These are phyloP conservation scores for Limonius californicus DNA, from an alignment of 1,140 invertebrate species.

Conservation along the genomic window DNA sequence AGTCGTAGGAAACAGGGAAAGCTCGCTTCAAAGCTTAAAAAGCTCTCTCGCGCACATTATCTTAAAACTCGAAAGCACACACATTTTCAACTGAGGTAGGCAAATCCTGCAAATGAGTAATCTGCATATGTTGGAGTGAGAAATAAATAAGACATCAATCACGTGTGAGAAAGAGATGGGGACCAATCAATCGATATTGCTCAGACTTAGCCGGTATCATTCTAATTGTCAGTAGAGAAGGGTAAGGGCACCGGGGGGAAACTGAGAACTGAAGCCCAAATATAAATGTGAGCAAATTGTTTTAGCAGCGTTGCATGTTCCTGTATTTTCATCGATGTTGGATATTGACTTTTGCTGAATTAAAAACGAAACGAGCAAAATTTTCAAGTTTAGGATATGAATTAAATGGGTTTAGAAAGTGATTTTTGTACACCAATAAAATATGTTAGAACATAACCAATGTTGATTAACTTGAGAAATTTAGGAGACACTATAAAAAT, in stretches of 20 bases:
- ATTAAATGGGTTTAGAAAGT: no score
- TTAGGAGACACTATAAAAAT: not conserved
- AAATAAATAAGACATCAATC: constrained; percentile 14
- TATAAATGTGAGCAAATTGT: constrained; percentile 15
- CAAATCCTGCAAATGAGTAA: constrained; percentile 5
- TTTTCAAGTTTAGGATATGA: not conserved
- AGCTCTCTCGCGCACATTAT: not conserved
- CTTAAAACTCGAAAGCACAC: constrained; percentile 6
- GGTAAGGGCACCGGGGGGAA: constrained; percentile 8
- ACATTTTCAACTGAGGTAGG: constrained; percentile 5
- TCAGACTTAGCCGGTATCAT: constrained; percentile 33
- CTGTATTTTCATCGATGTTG: not conserved
- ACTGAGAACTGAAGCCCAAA: constrained; percentile 14
- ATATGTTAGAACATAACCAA: no score
- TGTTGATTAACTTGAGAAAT: no score
- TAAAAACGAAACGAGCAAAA: not conserved
- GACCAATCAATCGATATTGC: constrained; percentile 33
- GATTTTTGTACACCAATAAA: no score
- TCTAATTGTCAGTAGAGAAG: constrained; percentile 29
- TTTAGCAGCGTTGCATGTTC: constrained; percentile 11
- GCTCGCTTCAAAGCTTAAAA: constrained; percentile 4
- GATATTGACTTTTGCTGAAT: not conserved
- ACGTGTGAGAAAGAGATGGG: constrained; percentile 18
- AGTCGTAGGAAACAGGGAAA: not conserved
- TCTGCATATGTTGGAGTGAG: constrained; percentile 1